A percentile compares a stretch with the other conserved stretches of the same genome.
Evolutionary conservation across 1,140 invertebrate genomes (phyloP).

Genomic region (Steinernema khuongi): DNA sequence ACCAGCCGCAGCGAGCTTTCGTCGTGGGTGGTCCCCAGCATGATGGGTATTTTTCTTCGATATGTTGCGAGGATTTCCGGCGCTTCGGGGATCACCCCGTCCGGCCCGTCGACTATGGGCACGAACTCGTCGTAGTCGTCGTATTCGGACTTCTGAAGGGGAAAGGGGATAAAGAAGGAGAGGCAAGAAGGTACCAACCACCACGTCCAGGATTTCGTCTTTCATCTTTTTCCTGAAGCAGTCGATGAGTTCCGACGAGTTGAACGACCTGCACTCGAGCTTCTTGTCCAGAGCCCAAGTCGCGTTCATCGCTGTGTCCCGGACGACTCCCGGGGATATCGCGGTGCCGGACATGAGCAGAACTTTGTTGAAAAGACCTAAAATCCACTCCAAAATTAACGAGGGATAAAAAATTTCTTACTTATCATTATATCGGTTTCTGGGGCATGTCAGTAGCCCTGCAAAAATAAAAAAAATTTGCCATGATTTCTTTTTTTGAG

Average conservation of each 20-base stretch:
- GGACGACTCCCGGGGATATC: constrained; percentile 73
- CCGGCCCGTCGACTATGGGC: constrained; percentile 54
- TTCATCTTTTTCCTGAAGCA: constrained; percentile 57
- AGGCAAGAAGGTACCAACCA: constrained; percentile 31
- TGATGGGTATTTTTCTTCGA: constrained; percentile 51
- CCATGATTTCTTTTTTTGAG: no score
- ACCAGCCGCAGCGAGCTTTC: constrained; percentile 54
- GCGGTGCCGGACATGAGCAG: constrained; percentile 91
- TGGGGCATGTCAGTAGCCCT: no score
- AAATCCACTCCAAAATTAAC: constrained; percentile 17
- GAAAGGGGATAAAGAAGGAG: neutral
- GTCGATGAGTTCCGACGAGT: constrained; percentile 54
- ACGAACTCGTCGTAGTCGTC: constrained; percentile 56
- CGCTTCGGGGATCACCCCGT: constrained; percentile 52
- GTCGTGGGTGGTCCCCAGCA: constrained; percentile 52
- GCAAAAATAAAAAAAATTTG: no score
- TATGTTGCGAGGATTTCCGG: constrained; percentile 50
- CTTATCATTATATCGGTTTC: no score
- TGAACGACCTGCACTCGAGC: constrained; percentile 54
- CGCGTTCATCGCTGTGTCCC: constrained; percentile 55
- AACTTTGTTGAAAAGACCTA: constrained; percentile 77
- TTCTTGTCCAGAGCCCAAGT: constrained; percentile 54
- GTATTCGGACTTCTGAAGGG: constrained; percentile 29
- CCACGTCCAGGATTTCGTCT: constrained; percentile 53
- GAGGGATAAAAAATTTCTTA: no score